Percentiles rank a stretch among this genome's conserved stretches.
Conservation (phyloP, 2,888 invertebrate species). For the Caenorhabditis sp. region DNA sequence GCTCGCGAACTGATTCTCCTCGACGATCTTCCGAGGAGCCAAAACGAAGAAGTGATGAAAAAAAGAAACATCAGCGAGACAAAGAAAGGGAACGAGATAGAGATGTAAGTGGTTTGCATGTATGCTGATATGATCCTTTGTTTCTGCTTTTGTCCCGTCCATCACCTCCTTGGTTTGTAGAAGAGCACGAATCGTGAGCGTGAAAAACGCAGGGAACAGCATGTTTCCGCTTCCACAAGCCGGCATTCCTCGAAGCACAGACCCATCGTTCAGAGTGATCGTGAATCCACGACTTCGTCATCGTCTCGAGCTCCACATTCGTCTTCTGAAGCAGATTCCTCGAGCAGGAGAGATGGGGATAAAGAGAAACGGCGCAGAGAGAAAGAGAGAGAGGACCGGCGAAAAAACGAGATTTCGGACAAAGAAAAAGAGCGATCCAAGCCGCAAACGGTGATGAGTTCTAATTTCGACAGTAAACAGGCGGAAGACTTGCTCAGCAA, state of each 20-base stretch:
- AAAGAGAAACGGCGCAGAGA: not conserved
- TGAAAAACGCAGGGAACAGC: conserved; percentile 12
- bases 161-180: conserved; percentile 12
- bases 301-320: conserved; percentile 10
- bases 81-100: conserved; percentile 8
- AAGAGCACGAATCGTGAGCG: conserved; percentile 30
- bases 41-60: conserved; percentile 6
- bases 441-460: not conserved
- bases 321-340: not conserved
- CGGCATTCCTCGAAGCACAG: conserved; percentile 2
- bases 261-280: conserved; percentile 27
- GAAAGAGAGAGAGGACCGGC: not conserved
- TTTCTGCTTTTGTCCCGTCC: conserved; percentile 11
- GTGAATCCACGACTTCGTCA: conserved; percentile 34
- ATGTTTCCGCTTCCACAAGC: not conserved
- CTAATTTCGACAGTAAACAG: not conserved
- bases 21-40: not conserved
- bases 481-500: not conserved
- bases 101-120: conserved; percentile 8
- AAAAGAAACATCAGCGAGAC: conserved; percentile 3
- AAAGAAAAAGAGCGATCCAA: not conserved
- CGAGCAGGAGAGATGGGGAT: not conserved
- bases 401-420: no score
- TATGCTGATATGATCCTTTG: conserved; percentile 2
- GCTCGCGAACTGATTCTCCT: not conserved